Percentiles rank a stretch among this genome's conserved stretches.
Evolutionary conservation across 2,888 invertebrate genomes (phyloP).

Genomic region (Gnatocerus cornutus): DNA sequence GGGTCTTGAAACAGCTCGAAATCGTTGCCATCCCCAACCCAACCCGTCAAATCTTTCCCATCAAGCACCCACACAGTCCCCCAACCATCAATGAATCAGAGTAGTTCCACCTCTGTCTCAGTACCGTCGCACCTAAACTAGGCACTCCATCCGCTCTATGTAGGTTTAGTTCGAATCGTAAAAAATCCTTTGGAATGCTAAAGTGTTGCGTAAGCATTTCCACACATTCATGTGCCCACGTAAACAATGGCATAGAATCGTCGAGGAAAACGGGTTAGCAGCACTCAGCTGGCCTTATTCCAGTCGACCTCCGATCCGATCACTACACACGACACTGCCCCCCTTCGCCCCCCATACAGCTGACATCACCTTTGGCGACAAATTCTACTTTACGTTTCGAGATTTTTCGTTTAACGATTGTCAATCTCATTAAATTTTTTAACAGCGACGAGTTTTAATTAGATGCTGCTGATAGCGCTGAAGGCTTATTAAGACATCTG

Average conservation of each 20-base stretch:
- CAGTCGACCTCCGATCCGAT: slow-evolving; percentile 68
- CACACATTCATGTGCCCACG: slow-evolving; percentile 64
- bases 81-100: slow-evolving; percentile 23
- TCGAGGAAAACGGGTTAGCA: slow-evolving; percentile 70
- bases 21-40: background rate
- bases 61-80: background rate
- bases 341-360: slow-evolving; percentile 25
- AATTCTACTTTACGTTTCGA: slow-evolving; percentile 54
- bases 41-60: background rate
- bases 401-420: slow-evolving; percentile 54
- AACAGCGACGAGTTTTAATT: slow-evolving; percentile 50
- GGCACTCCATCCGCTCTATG: slow-evolving; percentile 25
- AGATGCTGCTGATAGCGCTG: slow-evolving; percentile 49
- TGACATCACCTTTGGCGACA: slow-evolving; percentile 61
- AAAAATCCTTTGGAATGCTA: slow-evolving; percentile 48
- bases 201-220: slow-evolving; percentile 52
- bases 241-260: slow-evolving; percentile 68
- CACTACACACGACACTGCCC: slow-evolving; percentile 55
- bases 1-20: background rate
- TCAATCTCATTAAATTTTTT: slow-evolving; percentile 56
- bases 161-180: slow-evolving; percentile 39
- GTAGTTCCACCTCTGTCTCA: background rate
- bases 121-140: slow-evolving; percentile 12
- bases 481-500: slow-evolving; percentile 45
- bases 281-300: slow-evolving; percentile 68